phyloP scores from a whole-genome alignment of 1,140 invertebrate species.

The Papilio xuthus region DNA sequence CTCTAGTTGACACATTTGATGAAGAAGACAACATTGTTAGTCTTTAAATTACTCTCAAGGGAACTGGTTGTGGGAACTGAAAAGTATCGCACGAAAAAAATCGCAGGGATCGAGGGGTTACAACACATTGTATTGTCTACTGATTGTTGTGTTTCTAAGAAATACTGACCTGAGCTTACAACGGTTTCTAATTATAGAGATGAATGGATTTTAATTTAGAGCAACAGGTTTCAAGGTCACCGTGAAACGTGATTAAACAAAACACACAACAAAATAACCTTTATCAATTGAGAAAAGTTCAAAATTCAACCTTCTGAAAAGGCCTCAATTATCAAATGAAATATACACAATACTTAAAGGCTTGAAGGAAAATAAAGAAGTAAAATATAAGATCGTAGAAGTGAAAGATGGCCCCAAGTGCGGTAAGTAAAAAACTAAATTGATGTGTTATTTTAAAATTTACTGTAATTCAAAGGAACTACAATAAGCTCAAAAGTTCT shows the following conservation, averaged over 20 bases:
- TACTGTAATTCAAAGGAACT: too few species aligned
- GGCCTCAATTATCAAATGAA: neutral
- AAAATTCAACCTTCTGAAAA: neutral
- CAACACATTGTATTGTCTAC: constrained; percentile 60
- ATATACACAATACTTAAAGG: neutral
- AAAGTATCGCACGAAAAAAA: constrained; percentile 60
- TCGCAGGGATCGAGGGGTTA: constrained; percentile 58
- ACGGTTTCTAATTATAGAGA: constrained; percentile 20
- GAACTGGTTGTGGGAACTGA: constrained; percentile 65
- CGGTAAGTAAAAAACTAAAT: too few species aligned
- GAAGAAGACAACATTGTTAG: constrained; percentile 63
- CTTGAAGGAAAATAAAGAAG: neutral
- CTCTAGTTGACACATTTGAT: constrained; percentile 50
- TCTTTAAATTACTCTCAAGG: constrained; percentile 63
- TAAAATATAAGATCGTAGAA: too few species aligned
- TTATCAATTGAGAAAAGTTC: neutral
- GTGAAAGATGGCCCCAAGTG: too few species aligned
- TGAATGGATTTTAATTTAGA: constrained; percentile 29
- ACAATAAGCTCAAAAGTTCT: too few species aligned
- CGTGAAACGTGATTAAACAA: neutral
- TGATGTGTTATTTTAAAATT: too few species aligned
- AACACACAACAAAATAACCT: neutral
- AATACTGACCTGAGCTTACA: constrained; percentile 30
- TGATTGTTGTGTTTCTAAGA: constrained; percentile 38
- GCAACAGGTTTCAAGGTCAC: constrained; percentile 31